Evolutionary conservation across 2,797 vertebrate genomes (phyloP).

Genomic region (Mormyrops boulengeri): DNA sequence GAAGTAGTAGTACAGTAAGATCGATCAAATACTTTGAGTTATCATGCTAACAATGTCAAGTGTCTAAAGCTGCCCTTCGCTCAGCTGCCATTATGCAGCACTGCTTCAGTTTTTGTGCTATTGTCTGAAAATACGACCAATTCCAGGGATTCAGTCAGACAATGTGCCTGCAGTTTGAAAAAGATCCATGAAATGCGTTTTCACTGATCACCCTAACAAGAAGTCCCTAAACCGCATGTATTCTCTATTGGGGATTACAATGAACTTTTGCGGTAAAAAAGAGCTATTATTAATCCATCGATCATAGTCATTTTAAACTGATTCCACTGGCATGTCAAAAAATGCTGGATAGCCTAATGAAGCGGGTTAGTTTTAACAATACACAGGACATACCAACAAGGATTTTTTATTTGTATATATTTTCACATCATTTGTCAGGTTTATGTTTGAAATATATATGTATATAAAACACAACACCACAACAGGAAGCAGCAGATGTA

Average conservation of each 20-base stretch:
- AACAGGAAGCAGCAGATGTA: not conserved
- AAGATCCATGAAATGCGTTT: not conserved
- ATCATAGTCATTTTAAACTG: not conserved
- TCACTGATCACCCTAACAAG: not conserved
- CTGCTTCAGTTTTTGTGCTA: not conserved
- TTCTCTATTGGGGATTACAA: not conserved
- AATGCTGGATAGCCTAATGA: slow-evolving; percentile 31
- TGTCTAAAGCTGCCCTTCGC: not conserved
- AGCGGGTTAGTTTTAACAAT: slow-evolving; percentile 35
- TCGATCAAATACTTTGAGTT: not conserved
- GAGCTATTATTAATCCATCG: not conserved
- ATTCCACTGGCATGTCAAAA: not conserved
- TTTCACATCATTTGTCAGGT: not conserved
- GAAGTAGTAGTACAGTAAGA: not conserved
- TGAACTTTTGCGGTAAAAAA: not conserved
- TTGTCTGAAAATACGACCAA: not conserved
- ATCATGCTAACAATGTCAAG: not conserved
- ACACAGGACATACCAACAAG: slow-evolving; percentile 31
- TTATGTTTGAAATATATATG: not conserved
- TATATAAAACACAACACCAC: too few species aligned
- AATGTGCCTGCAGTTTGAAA: not conserved
- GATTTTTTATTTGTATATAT: not conserved
- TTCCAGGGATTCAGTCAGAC: not conserved
- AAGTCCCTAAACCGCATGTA: not conserved
- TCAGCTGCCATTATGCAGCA: not conserved